Conservation (phyloP, 1,140 invertebrate genomes). For the Dinoponera quadriceps region DNA sequence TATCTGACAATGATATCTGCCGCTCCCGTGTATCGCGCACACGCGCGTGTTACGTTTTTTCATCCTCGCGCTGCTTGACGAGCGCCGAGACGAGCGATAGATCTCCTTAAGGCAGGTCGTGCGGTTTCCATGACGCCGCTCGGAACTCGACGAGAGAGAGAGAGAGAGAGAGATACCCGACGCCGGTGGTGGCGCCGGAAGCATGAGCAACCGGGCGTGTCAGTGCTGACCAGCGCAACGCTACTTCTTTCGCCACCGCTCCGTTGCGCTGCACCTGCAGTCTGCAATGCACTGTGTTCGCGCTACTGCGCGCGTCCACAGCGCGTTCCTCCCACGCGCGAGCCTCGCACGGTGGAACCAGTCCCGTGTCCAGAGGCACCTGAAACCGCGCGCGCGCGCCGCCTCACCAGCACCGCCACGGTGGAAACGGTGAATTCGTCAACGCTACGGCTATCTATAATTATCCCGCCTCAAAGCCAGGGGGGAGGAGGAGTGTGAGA, state of each 20-base stretch:
- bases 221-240: conserved; percentile 83
- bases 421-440: conserved; percentile 46
- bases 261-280: conserved; percentile 78
- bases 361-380: conserved; percentile 44
- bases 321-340: conserved; percentile 73
- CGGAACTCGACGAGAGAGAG: too few relatives aligned
- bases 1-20: too few relatives aligned
- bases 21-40: too few relatives aligned
- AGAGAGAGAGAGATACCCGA: conserved; percentile 18
- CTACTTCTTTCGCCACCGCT: conserved; percentile 79
- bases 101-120: conserved; percentile 13
- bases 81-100: conserved; percentile 9
- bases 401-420: background rate
- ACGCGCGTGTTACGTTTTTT: too few relatives aligned
- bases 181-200: conserved; percentile 78
- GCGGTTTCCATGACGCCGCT: conserved; percentile 58
- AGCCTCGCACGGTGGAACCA: conserved; percentile 63
- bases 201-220: conserved; percentile 81
- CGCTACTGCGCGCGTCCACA: conserved; percentile 70
- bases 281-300: conserved; percentile 68
- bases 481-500: too few relatives aligned
- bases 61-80: background rate
- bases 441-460: conserved; percentile 39
- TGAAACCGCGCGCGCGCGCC: conserved; percentile 33
- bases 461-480: conserved; percentile 29